These are phyloP conservation scores for Psittacula cyanocephala DNA, from an alignment of 2,113 vertebrate genomes.

Conservation along the genomic window DNA sequence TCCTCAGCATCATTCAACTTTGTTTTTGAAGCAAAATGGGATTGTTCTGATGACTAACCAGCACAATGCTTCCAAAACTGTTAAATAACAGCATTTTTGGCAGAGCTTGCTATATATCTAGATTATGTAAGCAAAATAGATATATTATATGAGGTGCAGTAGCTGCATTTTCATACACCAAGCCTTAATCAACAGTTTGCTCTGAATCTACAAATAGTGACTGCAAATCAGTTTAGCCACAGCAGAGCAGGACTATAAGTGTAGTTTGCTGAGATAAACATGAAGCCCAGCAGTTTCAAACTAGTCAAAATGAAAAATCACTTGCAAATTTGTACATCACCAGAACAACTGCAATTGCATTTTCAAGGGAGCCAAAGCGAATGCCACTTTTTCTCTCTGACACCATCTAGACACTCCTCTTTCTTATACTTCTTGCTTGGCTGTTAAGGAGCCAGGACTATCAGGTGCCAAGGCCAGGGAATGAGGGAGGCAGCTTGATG, in stretches of 20 bases:
- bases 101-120: neutral
- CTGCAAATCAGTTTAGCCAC: neutral
- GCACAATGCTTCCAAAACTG: neutral
- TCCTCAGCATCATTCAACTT: neutral
- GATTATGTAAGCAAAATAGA: conserved; percentile 1
- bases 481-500: neutral
- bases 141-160: neutral
- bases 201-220: neutral
- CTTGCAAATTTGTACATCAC: neutral
- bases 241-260: neutral
- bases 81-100: neutral
- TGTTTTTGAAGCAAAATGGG: conserved; percentile 1
- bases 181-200: neutral
- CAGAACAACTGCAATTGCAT: neutral
- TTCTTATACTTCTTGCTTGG: neutral
- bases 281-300: neutral
- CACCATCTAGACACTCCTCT: neutral
- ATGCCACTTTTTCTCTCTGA: neutral
- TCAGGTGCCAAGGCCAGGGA: neutral
- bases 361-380: neutral
- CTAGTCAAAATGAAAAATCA: neutral
- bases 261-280: neutral
- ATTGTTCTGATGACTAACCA: neutral
- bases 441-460: neutral
- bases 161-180: neutral